Evolutionary conservation across 2,888 invertebrate genomes (phyloP), one percentile per base, ranked within the genome.

Genomic region (Drosophila longiperda): DNA sequence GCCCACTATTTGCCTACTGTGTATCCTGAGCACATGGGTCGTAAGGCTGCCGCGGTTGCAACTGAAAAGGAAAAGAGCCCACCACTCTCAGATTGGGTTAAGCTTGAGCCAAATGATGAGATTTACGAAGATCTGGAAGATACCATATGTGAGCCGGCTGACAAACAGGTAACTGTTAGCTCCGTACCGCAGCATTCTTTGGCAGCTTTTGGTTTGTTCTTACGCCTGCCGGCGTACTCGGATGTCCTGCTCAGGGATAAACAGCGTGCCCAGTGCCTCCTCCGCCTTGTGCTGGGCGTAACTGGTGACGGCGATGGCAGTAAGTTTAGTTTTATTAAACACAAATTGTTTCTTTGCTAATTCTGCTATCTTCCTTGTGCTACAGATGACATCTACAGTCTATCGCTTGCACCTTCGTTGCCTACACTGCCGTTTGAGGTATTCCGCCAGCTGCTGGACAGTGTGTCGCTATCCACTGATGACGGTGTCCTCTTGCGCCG

Each of bases 301-400:
- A 96, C 97, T 3, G 97, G 98, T 87, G 98, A 98, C 90, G 98
- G 98, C 54, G 97, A 98, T 93, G 98, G 98, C 92, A 96, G 96
- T 96, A 88, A 94, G 94, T 78, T 2, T 8, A 38, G 2, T 26
- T 17, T 0, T 15, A 42, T 42, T 20, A 11, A 23, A 11, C 1
- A 33, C 8, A 32, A 0, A 12, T n/a, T 15, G 63, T 9, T 17
- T 2, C 11, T 23, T 9, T 38, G 2, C 17, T 49, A 36, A 63
- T 42, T 5, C 5, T 20, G 15, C 3, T 26, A 1, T 48, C 15
- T 1, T 12, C 2, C 3, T 17, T 66, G n/a, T 49, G 32, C 38
- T 74, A 58, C 50, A 93, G 95, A 95, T 76, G 96, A 97, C 82
- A 96, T 97, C 57, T 95, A 97, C 82, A 95, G 95, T 54, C 95